Evolutionary conservation across 1,140 invertebrate species (phyloP), one percentile per base, ranked within the genome.

Genomic region (Papilio dardanus): DNA sequence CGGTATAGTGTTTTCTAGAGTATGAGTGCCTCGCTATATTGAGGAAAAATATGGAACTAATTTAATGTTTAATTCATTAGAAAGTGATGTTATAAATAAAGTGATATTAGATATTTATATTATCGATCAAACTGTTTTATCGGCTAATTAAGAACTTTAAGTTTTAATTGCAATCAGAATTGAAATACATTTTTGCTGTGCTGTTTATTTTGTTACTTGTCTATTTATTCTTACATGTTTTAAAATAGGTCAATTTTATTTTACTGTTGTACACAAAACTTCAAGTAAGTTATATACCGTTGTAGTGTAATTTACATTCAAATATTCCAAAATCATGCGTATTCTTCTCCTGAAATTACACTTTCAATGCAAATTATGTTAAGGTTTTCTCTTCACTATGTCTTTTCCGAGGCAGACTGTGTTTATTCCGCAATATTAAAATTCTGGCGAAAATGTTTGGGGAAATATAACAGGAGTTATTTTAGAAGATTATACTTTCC

Each of bases 321-420:
- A 71, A 71, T 71, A 71, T 71, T 54, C 40, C 33, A 37, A 71
- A 71, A 50, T 50, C 42, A 54, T 54, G 40, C 69, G 16, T 33
- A 71, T 33, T 71, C 69, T 71, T 31, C 40, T 37, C 19, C 42
- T 16, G 40, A 71, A 71, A 71, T 71, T 71, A 71, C 40, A 28
- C 14, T 71, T 71, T 30, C 40, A 24, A 46, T 71, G 40, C 50
- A 71, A 71, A 71, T 46, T 71, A 40, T 71, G 40, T 71, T 69
- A 30, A 19, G 19, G 21, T 24, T 69, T 69, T 69, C 30, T 69
- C 33, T 42, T 69, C 16, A 69, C 37, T 42, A 46, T 46, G 40
- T n/a, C 37, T 30, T n/a, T 30, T 62, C 1, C 12, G 24, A 62
- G 54, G 12, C 10, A 28, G 10, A 14, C 54, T 62, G 3, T 28